Evolutionary conservation across 2,113 vertebrate genomes (phyloP), one percentile per base, ranked within the genome.

Genomic region (Seriola quinqueradiata): DNA sequence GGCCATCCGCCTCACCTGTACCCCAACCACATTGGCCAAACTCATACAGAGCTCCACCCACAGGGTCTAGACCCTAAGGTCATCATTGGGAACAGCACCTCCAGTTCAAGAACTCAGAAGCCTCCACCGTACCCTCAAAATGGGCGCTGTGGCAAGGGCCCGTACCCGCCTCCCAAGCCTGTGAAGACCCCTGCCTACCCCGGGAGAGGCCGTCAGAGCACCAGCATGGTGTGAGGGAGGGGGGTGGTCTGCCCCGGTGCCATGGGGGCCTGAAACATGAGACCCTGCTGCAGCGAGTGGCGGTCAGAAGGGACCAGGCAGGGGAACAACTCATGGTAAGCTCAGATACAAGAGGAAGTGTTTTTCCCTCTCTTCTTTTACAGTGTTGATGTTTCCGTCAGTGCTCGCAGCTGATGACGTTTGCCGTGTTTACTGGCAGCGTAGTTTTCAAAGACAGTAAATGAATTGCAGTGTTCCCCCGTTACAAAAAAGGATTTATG

Each of bases 41-140:
- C 74, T 38, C 52, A 40, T 7, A 73, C 74, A 0, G 82, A 91
- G 32, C 74, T 55, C 76, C 89, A 58, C 46, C 84, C 81, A 25
- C 91, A 80, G 10, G 87, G 59, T 67, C 63, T 85, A 4, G 86
- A 87, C 77, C 90, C 85, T 7, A 85, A 71, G 57, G 86, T 90
- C 52, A 85, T 91, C 23, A 77, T 90, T 3, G 79, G 82, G 25
- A 92, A 83, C 84, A 87, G 80, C 69, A 87, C 87, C 14, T 71
- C 85, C 57, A 72, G 65, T 38, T 72, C 84, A 21, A 92, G 87
- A 75, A 94, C 87, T 76, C 93, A 94, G 40, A 94, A 93, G 73
- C 93, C 95, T 23, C 95, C 94, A n/a, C 87, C 83, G 5, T 94
- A 95, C 77, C 94, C 94, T 34, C 94, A 94, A 44, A 95, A 95